These are phyloP conservation scores for Machimus rusticus DNA, from an alignment of 2,888 invertebrate genomes.

Conservation along the genomic window DNA sequence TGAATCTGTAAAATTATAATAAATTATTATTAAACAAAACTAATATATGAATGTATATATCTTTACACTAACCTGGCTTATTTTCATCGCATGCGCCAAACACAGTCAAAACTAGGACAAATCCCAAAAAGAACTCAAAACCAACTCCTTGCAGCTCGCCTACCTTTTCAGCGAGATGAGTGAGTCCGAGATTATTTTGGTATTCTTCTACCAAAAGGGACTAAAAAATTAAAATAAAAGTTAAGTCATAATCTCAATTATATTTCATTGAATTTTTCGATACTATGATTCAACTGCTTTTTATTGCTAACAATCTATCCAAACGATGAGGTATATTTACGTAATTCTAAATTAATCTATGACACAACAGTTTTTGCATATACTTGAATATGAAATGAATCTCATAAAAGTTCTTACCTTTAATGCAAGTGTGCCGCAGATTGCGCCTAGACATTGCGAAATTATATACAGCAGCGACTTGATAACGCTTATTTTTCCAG, in stretches of 20 bases:
- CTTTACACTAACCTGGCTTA: slow-evolving; percentile 55
- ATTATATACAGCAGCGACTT: slow-evolving; percentile 81
- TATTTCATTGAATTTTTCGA: background rate
- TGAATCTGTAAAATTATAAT: slow-evolving; percentile 66
- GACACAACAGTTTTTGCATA: background rate
- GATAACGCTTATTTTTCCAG: slow-evolving; percentile 78
- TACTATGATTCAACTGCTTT: background rate
- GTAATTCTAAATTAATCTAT: background rate
- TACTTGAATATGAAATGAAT: background rate
- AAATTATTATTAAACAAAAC: background rate
- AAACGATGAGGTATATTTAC: background rate
- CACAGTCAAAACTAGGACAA: slow-evolving; percentile 88
- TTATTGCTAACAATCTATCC: background rate
- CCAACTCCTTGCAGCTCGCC: slow-evolving; percentile 83
- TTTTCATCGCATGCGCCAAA: slow-evolving; percentile 73
- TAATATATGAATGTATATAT: background rate
- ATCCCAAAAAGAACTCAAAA: slow-evolving; percentile 88
- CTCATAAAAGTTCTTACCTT: slow-evolving; percentile 63
- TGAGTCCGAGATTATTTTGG: slow-evolving; percentile 74
- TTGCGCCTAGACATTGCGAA: slow-evolving; percentile 83
- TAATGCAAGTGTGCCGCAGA: slow-evolving; percentile 78
- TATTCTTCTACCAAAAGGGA: slow-evolving; percentile 73
- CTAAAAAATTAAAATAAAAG: slow-evolving; percentile 55
- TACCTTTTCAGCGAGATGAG: slow-evolving; percentile 69
- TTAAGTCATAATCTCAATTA: background rate